Evolutionary conservation across 2,113 vertebrate genomes (phyloP).

Genomic region (Chlamydotis undulata): DNA sequence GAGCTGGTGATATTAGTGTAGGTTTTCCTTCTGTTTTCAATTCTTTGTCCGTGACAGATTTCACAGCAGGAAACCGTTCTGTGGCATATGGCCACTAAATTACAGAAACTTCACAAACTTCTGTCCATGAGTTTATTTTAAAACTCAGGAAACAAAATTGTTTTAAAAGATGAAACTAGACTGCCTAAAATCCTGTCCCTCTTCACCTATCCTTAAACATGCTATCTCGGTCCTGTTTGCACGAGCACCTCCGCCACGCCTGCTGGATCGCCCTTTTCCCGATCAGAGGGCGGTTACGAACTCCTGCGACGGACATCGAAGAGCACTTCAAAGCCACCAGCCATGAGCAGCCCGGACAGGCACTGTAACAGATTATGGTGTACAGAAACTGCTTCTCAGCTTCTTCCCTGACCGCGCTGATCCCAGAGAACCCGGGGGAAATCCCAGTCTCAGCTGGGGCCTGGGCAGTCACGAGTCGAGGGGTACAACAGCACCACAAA

Average conservation of each 20-base stretch:
- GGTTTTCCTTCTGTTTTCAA: constrained; percentile 67
- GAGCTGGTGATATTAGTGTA: constrained; percentile 57
- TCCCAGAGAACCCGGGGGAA: neutral
- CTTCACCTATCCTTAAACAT: neutral
- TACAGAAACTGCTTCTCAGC: neutral
- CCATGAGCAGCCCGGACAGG: neutral
- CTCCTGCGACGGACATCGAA: accelerated
- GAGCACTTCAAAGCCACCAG: neutral
- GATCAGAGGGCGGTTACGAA: accelerated
- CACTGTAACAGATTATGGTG: too few species aligned
- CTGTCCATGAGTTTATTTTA: constrained; percentile 76
- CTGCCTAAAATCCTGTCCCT: neutral
- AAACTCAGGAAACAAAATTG: constrained; percentile 48
- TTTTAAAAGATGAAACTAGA: neutral
- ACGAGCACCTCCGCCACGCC: neutral
- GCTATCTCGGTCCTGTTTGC: neutral
- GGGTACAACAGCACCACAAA: neutral
- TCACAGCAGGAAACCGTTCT: constrained; percentile 73
- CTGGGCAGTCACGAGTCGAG: neutral
- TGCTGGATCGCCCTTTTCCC: neutral
- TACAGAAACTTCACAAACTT: constrained; percentile 75
- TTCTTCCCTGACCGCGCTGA: too few species aligned
- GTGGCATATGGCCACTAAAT: constrained; percentile 76
- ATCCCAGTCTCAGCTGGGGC: too few species aligned
- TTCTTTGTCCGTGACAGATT: constrained; percentile 74